Base-by-base conservation (phyloP, 1,140 invertebrate genomes). In the Megathymus violae region DNA sequence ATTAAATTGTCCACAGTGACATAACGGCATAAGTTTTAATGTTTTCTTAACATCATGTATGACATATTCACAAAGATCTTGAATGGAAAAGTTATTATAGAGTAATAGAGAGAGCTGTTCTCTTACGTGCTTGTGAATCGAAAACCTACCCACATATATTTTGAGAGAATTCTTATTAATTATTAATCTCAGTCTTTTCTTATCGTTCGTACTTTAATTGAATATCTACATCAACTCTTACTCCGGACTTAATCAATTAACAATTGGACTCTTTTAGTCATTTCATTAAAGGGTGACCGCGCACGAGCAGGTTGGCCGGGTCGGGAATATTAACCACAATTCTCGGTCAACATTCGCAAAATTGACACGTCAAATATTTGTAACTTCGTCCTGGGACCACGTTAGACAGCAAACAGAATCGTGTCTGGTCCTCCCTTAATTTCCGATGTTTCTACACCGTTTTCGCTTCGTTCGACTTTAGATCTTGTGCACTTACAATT, bases 361-460 rank as follows among this genome's bases (percentile, higher is more conserved):
- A 91, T 91, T 89, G 88, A 91, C 88, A 91, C 86, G 86, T 91
- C 86, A 91, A 91, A 91, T 91, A 91, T 91, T 91, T 91, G 88
- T 87, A 86, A 86, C 85, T 91, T 88, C 84, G 86, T 86, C 86
- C 85, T 87, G 86, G 82, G 88, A 91, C 85, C 83, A 88, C 86
- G 86, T 86, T 88, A 89, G 84, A 88, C 78, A 74, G 86, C 88
- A 91, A 91, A 91, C 84, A 89, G 84, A 88, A 83, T 85, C 85
- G 88, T 84, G 88, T 89, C 88, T 89, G 82, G 85, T 88, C 81
- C 81, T 85, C 88, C 86, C 86, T 91, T 91, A 89, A 91, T 91
- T 91, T 89, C 85, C 85, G 82, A 89, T 88, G 88, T 87, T 89
- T 80, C 84, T 78, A 83, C 83, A 70, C 60, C 50, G 61, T 15